These are phyloP conservation scores for Esox masquinongy DNA, from an alignment of 2,797 vertebrate genomes.

Conservation along the genomic window DNA sequence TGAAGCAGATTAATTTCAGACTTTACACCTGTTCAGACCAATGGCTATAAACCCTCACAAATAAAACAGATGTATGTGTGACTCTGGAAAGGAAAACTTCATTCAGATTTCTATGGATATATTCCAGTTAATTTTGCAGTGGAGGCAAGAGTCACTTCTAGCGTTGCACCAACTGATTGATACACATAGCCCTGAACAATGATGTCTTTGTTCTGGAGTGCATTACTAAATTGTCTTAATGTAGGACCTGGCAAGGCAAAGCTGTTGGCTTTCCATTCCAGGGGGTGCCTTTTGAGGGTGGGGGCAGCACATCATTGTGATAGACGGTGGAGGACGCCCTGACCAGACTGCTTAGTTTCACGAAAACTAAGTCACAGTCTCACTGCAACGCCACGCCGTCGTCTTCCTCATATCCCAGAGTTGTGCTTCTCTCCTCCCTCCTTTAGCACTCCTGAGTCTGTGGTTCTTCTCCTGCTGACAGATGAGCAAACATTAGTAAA, in stretches of 20 bases:
- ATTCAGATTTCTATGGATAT: neutral
- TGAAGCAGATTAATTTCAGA: neutral
- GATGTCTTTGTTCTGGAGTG: constrained; percentile 67
- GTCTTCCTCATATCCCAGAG: constrained; percentile 67
- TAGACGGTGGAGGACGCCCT: constrained; percentile 43
- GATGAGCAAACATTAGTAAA: constrained; percentile 33
- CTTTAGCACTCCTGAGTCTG: constrained; percentile 66
- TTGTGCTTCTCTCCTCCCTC: constrained; percentile 71
- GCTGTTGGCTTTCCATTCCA: constrained; percentile 53
- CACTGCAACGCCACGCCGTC: constrained; percentile 25
- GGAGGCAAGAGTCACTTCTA: constrained; percentile 27
- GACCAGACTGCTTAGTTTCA: constrained; percentile 50
- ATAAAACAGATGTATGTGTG: neutral
- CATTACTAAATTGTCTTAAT: constrained; percentile 70
- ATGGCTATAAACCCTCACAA: neutral
- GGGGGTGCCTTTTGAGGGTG: constrained; percentile 47
- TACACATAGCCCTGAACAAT: constrained; percentile 62
- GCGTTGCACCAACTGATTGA: constrained; percentile 30
- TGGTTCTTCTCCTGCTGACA: constrained; percentile 68
- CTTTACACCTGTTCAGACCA: neutral
- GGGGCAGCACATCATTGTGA: constrained; percentile 47
- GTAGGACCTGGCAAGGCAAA: constrained; percentile 62
- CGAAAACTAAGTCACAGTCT: constrained; percentile 28
- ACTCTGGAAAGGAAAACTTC: neutral
- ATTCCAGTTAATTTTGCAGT: constrained; percentile 25